Conservation (phyloP, 2,797 vertebrate species). For the Poeciliopsis gracilis region DNA sequence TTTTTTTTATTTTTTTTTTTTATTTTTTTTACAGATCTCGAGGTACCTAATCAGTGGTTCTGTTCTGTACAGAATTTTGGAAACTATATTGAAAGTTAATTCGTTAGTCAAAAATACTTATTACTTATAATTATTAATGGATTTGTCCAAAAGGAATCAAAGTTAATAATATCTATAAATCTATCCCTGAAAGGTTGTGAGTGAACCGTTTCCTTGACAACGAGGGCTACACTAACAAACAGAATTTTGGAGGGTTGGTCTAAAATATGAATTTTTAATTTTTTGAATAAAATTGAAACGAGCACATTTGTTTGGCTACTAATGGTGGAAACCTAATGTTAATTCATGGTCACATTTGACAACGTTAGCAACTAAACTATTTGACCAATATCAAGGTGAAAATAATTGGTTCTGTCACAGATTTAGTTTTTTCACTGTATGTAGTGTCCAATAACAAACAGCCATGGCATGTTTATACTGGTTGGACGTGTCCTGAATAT, state of each 20-base stretch:
- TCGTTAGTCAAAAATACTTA: not conserved
- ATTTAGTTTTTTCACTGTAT: not conserved
- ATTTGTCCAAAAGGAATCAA: not conserved
- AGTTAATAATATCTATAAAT: not conserved
- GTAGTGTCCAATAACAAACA: not conserved
- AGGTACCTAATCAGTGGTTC: not conserved
- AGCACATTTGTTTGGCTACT: not conserved
- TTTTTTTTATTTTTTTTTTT: not conserved
- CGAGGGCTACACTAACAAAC: not conserved
- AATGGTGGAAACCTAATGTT: not conserved
- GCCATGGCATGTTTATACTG: not conserved
- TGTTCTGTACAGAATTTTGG: not conserved
- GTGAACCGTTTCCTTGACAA: not conserved
- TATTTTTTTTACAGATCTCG: not conserved
- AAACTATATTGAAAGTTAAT: not conserved
- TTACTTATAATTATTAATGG: not conserved
- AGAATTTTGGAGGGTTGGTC: not conserved
- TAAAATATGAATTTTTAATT: not conserved
- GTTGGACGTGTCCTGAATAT: not conserved
- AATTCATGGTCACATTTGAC: not conserved
- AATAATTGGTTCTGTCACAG: not conserved
- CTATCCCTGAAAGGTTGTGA: not conserved
- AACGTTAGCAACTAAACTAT: not conserved
- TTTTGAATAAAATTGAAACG: not conserved
- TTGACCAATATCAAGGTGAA: not conserved